Evolutionary conservation across 2,888 invertebrate species (phyloP).

Genomic region (Apotomis betuletana): DNA sequence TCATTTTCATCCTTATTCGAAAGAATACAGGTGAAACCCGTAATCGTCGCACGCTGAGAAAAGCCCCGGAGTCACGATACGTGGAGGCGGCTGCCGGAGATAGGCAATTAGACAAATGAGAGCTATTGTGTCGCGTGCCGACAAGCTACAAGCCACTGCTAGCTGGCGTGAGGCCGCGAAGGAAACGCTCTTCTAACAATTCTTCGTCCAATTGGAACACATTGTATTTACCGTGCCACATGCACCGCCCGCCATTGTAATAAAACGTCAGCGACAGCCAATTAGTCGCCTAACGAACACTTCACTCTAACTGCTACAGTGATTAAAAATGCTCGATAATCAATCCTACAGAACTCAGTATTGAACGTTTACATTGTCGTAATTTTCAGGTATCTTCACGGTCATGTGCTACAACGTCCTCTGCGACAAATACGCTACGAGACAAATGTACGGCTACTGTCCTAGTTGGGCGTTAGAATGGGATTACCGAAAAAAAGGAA

Average conservation of each 20-base stretch:
- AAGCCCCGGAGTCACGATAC: slow-evolving; percentile 46
- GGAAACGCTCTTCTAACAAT: slow-evolving; percentile 60
- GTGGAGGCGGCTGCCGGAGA: slow-evolving; percentile 45
- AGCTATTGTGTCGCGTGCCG: slow-evolving; percentile 67
- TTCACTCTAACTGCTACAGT: slow-evolving; percentile 56
- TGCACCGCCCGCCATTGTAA: slow-evolving; percentile 51
- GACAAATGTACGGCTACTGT: slow-evolving; percentile 99
- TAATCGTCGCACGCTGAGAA: slow-evolving; percentile 48
- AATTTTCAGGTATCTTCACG: slow-evolving; percentile 93
- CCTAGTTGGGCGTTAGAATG: slow-evolving; percentile 99
- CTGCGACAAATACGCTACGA: slow-evolving; percentile 99
- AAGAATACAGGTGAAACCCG: slow-evolving; percentile 53
- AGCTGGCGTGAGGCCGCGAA: slow-evolving; percentile 29
- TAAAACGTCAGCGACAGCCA: slow-evolving; percentile 59
- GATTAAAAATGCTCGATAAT: slow-evolving; percentile 51
- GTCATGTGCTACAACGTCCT: slow-evolving; percentile 99
- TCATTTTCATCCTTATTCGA: slow-evolving; percentile 52
- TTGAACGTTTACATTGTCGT: slow-evolving; percentile 23
- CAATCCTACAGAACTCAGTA: slow-evolving; percentile 18
- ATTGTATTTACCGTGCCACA: slow-evolving; percentile 65
- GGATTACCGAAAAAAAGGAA: slow-evolving; percentile 99
- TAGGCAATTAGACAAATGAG: slow-evolving; percentile 58
- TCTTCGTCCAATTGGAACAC: slow-evolving; percentile 68
- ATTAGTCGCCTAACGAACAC: slow-evolving; percentile 60
- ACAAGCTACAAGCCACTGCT: slow-evolving; percentile 10